Evolutionary conservation across 2,888 invertebrate genomes (phyloP).

Genomic region (Drosophila rubida): DNA sequence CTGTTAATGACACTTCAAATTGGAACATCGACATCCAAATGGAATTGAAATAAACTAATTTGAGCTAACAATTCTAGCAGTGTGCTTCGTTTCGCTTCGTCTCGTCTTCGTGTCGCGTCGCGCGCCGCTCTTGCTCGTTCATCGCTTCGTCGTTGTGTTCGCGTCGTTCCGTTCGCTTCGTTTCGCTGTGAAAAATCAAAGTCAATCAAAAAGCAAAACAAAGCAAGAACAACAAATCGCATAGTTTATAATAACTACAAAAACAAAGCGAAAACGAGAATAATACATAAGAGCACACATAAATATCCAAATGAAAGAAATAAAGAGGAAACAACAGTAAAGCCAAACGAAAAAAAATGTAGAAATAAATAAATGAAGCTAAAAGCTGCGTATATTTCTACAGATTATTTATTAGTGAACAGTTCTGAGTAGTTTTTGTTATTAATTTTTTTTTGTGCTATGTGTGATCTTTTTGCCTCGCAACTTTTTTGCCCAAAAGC

Average conservation of each 20-base stretch:
- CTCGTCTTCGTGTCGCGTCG: conserved; percentile 2
- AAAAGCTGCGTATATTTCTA: conserved; percentile 50
- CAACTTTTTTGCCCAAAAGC: conserved; percentile 40
- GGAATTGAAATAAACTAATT: conserved; percentile 25
- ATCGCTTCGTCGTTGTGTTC: neutral
- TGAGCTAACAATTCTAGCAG: conserved; percentile 26
- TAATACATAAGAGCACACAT: neutral
- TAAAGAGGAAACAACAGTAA: neutral
- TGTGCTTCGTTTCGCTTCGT: conserved; percentile 10
- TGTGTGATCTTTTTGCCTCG: conserved; percentile 10
- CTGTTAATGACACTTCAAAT: conserved; percentile 47
- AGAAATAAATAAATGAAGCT: conserved; percentile 33
- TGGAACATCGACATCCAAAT: conserved; percentile 42
- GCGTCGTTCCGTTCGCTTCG: neutral
- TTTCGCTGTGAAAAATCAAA: conserved; percentile 42
- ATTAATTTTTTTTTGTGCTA: conserved; percentile 8
- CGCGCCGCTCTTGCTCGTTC: neutral
- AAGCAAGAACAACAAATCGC: conserved; percentile 1
- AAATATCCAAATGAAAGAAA: conserved; percentile 1
- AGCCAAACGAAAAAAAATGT: neutral
- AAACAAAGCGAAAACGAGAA: neutral
- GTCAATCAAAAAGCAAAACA: conserved; percentile 38
- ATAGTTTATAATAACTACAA: conserved; percentile 21
- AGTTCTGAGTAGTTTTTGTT: conserved; percentile 33
- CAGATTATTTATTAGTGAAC: conserved; percentile 57